These are phyloP conservation scores for Oligia fasciuncula DNA, from an alignment of 2,888 invertebrate genomes.

Conservation along the genomic window DNA sequence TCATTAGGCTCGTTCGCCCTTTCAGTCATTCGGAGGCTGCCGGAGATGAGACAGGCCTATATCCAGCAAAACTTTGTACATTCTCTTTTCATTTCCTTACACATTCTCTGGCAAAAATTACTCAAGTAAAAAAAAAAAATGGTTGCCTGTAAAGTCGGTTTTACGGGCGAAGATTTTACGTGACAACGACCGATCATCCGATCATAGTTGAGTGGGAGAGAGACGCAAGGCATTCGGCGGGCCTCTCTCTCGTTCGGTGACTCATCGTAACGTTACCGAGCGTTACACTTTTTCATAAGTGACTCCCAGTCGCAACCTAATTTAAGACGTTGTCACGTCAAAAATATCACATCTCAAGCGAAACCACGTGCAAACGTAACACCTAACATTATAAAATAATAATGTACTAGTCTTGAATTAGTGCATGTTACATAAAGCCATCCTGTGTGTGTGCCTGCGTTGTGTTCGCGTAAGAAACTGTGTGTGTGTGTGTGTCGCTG, in stretches of 20 bases:
- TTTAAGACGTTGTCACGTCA: no score
- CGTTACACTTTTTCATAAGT: no score
- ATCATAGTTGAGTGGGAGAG: no score
- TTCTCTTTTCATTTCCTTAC: background rate
- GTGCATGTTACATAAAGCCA: slow-evolving; percentile 66
- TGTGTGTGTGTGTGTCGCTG: slow-evolving; percentile 57
- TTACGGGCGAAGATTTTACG: no score
- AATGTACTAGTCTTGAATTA: slow-evolving; percentile 59
- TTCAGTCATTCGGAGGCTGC: background rate
- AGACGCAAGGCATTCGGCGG: no score
- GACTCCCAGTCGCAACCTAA: no score
- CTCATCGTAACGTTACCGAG: no score
- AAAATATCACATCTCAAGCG: no score
- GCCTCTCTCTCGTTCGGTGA: no score
- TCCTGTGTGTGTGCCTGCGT: slow-evolving; percentile 35
- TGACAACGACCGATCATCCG: no score
- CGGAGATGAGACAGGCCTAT: no score
- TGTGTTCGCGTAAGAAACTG: slow-evolving; percentile 20
- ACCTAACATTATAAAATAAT: slow-evolving; percentile 43
- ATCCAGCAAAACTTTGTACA: background rate
- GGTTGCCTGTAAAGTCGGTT: no score
- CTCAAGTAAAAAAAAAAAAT: background rate
- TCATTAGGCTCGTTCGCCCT: background rate
- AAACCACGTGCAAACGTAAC: slow-evolving; percentile 7
- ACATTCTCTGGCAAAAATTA: background rate